A percentile compares a stretch with the other conserved stretches of the same genome.
phyloP scores from a whole-genome alignment of 2,797 vertebrate genomes.

The Etheostoma perlongum region DNA sequence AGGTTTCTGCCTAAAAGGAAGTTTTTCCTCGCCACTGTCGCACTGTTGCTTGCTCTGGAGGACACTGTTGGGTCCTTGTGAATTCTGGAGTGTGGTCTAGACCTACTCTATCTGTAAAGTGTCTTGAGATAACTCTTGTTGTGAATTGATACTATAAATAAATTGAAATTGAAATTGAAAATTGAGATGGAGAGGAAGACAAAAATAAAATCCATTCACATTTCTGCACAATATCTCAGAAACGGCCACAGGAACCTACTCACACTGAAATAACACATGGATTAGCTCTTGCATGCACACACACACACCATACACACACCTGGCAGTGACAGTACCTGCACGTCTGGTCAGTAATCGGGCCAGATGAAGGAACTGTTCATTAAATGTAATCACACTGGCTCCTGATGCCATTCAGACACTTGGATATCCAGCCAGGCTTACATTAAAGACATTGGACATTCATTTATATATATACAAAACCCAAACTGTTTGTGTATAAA shows the following conservation, averaged over 20 bases:
- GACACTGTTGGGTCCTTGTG: too few species aligned
- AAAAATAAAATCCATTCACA: not conserved
- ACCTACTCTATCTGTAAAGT: too few species aligned
- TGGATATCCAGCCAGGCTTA: conserved; percentile 43
- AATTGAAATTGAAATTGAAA: too few species aligned
- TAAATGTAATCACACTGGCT: conserved; percentile 76
- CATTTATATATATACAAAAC: too few species aligned
- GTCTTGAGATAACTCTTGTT: too few species aligned
- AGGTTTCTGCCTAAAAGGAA: too few species aligned
- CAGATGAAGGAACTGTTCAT: conserved; percentile 77
- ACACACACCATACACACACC: conserved; percentile 22
- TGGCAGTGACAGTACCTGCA: conserved; percentile 41
- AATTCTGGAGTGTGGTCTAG: too few species aligned
- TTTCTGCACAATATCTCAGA: not conserved
- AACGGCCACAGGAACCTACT: not conserved
- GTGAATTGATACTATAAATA: too few species aligned
- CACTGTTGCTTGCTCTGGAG: too few species aligned
- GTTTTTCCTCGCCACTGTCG: too few species aligned
- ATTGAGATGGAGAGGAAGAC: not conserved
- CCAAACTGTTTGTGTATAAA: too few species aligned
- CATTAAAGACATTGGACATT: conserved; percentile 34
- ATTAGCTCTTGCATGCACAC: not conserved
- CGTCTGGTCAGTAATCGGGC: conserved; percentile 80
- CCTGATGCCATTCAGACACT: conserved; percentile 73
- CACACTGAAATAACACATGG: not conserved